Percentiles rank a stretch among this genome's conserved stretches.
phyloP scores from a whole-genome alignment of 1,140 invertebrate species.

The Tetragonula clypearis region DNA sequence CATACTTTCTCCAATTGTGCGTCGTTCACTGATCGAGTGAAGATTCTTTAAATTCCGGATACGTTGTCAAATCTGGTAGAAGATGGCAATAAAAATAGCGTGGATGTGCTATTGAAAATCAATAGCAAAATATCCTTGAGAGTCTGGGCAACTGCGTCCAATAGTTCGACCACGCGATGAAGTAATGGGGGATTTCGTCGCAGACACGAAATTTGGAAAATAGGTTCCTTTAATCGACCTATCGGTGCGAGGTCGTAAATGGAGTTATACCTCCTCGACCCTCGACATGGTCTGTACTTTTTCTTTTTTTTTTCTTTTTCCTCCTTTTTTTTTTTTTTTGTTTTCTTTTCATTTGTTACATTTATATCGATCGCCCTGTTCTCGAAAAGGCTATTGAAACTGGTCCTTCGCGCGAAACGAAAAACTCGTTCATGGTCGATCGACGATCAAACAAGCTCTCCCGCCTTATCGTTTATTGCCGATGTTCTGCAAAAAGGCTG shows the following conservation, averaged over 20 bases:
- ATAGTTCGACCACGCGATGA: not conserved
- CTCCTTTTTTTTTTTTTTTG: too few relatives aligned
- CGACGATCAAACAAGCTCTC: conserved; percentile 12
- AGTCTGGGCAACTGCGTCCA: not conserved
- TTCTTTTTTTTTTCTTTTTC: too few relatives aligned
- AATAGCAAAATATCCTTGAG: conserved; percentile 20
- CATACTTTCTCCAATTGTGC: too few relatives aligned
- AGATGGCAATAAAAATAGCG: conserved; percentile 15
- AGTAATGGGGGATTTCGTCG: not conserved
- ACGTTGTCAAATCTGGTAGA: conserved; percentile 12
- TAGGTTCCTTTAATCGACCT: not conserved
- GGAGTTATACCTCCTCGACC: conserved; percentile 2
- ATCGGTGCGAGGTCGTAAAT: conserved; percentile 49
- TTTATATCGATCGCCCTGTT: not conserved
- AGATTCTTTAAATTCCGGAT: not conserved
- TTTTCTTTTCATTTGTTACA: not conserved
- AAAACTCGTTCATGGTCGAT: conserved; percentile 9
- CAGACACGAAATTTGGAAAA: not conserved
- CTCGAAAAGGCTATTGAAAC: conserved; percentile 42
- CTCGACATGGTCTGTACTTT: not conserved
- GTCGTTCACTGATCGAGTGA: not conserved
- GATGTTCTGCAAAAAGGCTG: not conserved
- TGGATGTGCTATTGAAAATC: conserved; percentile 33
- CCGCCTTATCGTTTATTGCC: not conserved
- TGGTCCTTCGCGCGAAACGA: conserved; percentile 33